Base-by-base conservation (phyloP, 1,140 invertebrate genomes). In the Microplitis demolitor region DNA sequence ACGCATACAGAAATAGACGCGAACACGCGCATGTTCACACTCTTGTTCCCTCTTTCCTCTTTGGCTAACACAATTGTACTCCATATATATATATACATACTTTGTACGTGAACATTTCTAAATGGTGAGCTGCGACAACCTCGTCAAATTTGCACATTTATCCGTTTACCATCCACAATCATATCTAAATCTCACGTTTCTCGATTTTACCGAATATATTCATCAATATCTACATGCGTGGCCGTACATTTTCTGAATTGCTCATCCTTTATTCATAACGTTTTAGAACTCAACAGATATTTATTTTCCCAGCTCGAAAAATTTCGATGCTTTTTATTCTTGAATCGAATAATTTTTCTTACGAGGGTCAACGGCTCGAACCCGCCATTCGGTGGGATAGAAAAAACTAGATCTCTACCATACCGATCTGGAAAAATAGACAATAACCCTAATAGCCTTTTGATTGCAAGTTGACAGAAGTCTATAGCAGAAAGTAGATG, bases 101-200 rank as follows among this genome's bases (percentile, higher is more conserved):
- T 64, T 64, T 58, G 24, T 71, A 70, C 63, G 62, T 70, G 60
- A 61, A 69, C 68, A 75, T 79, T 76, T 77, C 68, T 60, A 74
- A 77, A 76, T 64, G 69, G 56, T 56, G 74, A 62, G 73, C 53
- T 60, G 66, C 72, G 78, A 37, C 71, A 76, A 76, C 39, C 74
- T 80, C 80, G 79, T 80, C 78, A 80, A 83, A 83, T 83, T 83
- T 83, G 81, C 82, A 82, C 82, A 79, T 82, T 83, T 82, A 82
- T 82, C 81, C 82, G 82, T 79, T 83, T 83, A 83, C 66, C 78
- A 74, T 69, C 63, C 61, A 54, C 75, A 75, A 76, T 76, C 67
- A 72, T 74, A 74, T 72, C 74, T 69, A 75, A 71, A 74, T 69
- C 68, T 73, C 74, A 71, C 71, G 71, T 73, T 76, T 68, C 71